These are phyloP conservation scores for Proterorhinus semilunaris DNA, from an alignment of 2,113 vertebrate genomes.

Conservation along the genomic window DNA sequence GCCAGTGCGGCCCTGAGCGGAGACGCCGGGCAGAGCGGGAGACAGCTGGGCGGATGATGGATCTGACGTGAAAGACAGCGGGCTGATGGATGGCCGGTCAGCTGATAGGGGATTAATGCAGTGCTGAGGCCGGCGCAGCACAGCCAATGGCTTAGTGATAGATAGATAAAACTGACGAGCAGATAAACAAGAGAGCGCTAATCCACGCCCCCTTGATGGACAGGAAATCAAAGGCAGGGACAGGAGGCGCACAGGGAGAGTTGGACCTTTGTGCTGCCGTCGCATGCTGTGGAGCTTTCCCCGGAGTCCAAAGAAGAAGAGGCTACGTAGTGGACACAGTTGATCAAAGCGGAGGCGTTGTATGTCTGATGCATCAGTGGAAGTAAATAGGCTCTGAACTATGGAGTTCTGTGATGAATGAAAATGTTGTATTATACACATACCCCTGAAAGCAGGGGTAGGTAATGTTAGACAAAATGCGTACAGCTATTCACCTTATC, in stretches of 20 bases:
- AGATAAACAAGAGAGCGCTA: constrained; percentile 80
- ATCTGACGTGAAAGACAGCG: constrained; percentile 78
- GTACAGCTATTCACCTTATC: too few relatives aligned
- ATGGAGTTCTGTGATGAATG: too few relatives aligned
- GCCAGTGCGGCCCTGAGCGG: constrained; percentile 53
- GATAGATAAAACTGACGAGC: constrained; percentile 79
- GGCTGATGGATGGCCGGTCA: constrained; percentile 77
- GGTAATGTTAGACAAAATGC: too few relatives aligned
- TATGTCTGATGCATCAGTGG: constrained; percentile 18
- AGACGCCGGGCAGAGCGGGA: constrained; percentile 61
- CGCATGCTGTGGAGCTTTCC: constrained; percentile 28
- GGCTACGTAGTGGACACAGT: constrained; percentile 21
- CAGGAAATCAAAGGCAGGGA: constrained; percentile 76
- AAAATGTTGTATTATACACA: too few relatives aligned
- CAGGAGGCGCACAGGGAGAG: constrained; percentile 57
- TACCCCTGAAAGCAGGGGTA: too few relatives aligned
- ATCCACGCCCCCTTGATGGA: constrained; percentile 77
- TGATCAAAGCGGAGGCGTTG: constrained; percentile 26
- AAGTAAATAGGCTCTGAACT: constrained; percentile 2
- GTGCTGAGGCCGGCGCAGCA: constrained; percentile 61
- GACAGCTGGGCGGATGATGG: constrained; percentile 83
- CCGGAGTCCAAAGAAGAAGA: constrained; percentile 30
- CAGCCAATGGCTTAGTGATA: constrained; percentile 71
- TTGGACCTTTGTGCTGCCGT: constrained; percentile 39
- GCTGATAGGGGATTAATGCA: constrained; percentile 81